A percentile compares a stretch with the other conserved stretches of the same genome.
Conservation (phyloP, 2,797 vertebrate genomes). For the Microctenopoma lineatum region DNA sequence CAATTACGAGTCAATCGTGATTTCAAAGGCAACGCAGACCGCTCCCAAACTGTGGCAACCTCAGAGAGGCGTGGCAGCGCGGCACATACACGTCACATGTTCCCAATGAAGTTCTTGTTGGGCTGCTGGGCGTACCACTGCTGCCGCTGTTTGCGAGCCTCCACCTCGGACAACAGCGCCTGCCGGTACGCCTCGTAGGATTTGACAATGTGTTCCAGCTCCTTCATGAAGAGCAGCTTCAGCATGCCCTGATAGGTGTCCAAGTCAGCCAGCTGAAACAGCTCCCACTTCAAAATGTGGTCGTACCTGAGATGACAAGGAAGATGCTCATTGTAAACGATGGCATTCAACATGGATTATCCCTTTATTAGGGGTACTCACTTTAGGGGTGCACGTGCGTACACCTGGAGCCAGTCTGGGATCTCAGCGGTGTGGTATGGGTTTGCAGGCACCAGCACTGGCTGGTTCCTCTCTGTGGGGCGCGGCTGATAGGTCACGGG, state of each 20-base stretch:
- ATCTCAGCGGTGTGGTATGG: conserved; percentile 98
- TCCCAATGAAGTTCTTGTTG: conserved; percentile 86
- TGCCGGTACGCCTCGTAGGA: conserved; percentile 97
- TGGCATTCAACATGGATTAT: too few species aligned
- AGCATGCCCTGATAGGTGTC: conserved; percentile 99
- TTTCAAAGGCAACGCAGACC: conserved; percentile 58
- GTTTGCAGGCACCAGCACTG: conserved; percentile 95
- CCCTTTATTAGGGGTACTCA: conserved; percentile 74
- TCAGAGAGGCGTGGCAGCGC: conserved; percentile 59
- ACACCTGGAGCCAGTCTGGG: conserved; percentile 99
- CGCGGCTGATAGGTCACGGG: conserved; percentile 93
- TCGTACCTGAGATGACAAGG: conserved; percentile 87
- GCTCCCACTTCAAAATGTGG: conserved; percentile 98
- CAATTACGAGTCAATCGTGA: conserved; percentile 61
- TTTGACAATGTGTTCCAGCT: conserved; percentile 97
- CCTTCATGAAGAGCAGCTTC: conserved; percentile 99
- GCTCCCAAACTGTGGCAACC: conserved; percentile 63
- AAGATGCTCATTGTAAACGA: background rate
- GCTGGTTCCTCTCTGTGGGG: conserved; percentile 89
- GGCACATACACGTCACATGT: conserved; percentile 73
- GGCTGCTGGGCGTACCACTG: conserved; percentile 95
- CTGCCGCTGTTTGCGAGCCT: conserved; percentile 93
- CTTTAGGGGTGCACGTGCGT: conserved; percentile 97
- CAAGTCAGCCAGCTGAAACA: conserved; percentile 98
- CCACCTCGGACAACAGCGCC: conserved; percentile 92